These are phyloP conservation scores for Alligator mississippiensis DNA, from an alignment of 2,113 vertebrate genomes.

Conservation along the genomic window DNA sequence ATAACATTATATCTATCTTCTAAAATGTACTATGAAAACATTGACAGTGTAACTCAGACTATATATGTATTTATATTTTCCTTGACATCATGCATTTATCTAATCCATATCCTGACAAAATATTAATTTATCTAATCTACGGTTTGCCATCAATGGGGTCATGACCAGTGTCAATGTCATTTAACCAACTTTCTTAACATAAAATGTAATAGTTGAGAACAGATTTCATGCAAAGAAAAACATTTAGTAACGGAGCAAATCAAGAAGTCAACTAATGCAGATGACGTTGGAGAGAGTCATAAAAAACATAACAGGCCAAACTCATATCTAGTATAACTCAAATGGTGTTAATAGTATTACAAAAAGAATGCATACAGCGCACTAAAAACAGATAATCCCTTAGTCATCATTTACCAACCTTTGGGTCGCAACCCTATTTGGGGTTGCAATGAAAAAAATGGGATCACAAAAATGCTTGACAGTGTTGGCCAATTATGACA, in stretches of 20 bases:
- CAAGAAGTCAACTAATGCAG: background rate
- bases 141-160: background rate
- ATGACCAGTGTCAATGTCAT: constrained; percentile 10
- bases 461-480: no score
- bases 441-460: no score
- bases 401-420: no score
- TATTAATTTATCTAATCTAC: background rate
- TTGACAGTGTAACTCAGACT: background rate
- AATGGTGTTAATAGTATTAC: background rate
- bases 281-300: background rate
- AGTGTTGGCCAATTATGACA: no score
- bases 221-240: constrained; percentile 15
- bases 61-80: accelerated
- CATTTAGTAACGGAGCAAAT: background rate
- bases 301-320: background rate
- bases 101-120: background rate
- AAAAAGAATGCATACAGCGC: background rate
- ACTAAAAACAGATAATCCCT: no score
- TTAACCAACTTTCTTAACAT: constrained; percentile 23
- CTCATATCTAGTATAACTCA: background rate
- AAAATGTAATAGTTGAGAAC: constrained; percentile 39
- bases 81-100: background rate
- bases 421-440: no score
- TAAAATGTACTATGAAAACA: background rate
- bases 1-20: background rate